A percentile compares a stretch with the other conserved stretches of the same genome.
Evolutionary conservation across 2,888 invertebrate genomes (phyloP).

Genomic region (Pachydiplax longipennis): DNA sequence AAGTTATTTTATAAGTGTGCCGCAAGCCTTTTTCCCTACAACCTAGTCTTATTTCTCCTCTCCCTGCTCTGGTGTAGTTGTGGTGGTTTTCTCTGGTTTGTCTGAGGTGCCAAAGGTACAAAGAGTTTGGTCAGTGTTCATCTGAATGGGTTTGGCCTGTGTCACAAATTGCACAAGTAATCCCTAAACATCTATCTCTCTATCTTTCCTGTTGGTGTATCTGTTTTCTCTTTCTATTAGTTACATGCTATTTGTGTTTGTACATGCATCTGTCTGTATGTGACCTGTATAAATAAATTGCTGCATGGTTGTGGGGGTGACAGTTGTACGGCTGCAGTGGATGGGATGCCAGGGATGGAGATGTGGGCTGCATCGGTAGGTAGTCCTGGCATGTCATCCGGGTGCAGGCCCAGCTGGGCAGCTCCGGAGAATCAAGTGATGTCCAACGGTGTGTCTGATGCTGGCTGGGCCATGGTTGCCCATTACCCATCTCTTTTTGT

Average conservation of each 20-base stretch:
- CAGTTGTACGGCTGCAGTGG: conserved; percentile 34
- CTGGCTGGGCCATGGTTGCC: conserved; percentile 45
- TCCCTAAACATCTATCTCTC: conserved; percentile 4
- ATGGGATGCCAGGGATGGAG: conserved; percentile 22
- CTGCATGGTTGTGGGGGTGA: conserved; percentile 39
- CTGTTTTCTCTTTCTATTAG: conserved; percentile 31
- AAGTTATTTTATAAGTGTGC: background rate
- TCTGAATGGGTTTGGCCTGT: conserved; percentile 7
- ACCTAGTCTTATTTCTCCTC: conserved; percentile 51
- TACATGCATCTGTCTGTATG: conserved; percentile 42
- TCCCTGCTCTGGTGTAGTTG: conserved; percentile 58
- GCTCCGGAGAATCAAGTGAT: conserved; percentile 38
- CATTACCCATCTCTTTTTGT: conserved; percentile 44
- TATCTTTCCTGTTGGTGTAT: conserved; percentile 31
- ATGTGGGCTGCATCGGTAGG: conserved; percentile 40
- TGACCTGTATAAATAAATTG: conserved; percentile 44
- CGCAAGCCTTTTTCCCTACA: background rate
- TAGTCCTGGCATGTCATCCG: conserved; percentile 33
- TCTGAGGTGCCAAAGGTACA: conserved; percentile 34
- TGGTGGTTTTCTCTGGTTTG: conserved; percentile 55
- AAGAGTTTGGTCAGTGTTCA: conserved; percentile 13
- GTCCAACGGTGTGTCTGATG: conserved; percentile 42
- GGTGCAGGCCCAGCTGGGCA: conserved; percentile 43
- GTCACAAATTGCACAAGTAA: conserved; percentile 27
- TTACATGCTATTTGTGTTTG: conserved; percentile 33